Percentiles rank a stretch among this genome's conserved stretches.
Conservation (phyloP, 2,113 vertebrate species). For the Motacilla tschutschensis region DNA sequence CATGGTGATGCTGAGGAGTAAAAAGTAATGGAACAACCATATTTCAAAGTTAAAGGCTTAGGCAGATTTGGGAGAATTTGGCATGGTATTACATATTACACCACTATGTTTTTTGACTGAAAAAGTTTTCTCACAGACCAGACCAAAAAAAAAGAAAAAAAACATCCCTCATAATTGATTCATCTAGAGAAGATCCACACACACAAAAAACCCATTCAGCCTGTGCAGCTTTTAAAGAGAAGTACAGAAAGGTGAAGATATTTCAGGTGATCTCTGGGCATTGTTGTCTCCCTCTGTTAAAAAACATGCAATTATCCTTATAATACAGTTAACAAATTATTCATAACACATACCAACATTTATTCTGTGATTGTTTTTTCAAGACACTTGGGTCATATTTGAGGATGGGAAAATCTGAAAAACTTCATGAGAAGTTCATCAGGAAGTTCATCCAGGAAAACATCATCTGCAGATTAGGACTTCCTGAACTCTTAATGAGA, state of each 20-base stretch:
- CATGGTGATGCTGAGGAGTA: not conserved
- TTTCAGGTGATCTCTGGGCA: not conserved
- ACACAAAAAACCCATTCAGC: not conserved
- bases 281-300: not conserved
- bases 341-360: not conserved
- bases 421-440: not conserved
- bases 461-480: not conserved
- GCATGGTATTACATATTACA: not conserved
- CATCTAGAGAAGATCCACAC: not conserved
- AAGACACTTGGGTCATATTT: not conserved
- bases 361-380: not conserved
- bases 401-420: not conserved
- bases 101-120: not conserved
- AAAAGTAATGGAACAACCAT: not conserved
- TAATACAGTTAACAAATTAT: not conserved
- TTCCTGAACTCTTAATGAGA: not conserved
- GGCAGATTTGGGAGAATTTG: not conserved
- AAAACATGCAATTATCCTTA: not conserved
- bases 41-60: not conserved
- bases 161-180: not conserved
- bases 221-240: not conserved
- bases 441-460: not conserved
- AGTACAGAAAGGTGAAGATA: not conserved
- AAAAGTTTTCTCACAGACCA: not conserved
- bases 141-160: too few species aligned